A percentile compares a stretch with the other conserved stretches of the same genome.
Evolutionary conservation across 1,140 invertebrate species (phyloP).

Genomic region (Caligus rogercresseyi): DNA sequence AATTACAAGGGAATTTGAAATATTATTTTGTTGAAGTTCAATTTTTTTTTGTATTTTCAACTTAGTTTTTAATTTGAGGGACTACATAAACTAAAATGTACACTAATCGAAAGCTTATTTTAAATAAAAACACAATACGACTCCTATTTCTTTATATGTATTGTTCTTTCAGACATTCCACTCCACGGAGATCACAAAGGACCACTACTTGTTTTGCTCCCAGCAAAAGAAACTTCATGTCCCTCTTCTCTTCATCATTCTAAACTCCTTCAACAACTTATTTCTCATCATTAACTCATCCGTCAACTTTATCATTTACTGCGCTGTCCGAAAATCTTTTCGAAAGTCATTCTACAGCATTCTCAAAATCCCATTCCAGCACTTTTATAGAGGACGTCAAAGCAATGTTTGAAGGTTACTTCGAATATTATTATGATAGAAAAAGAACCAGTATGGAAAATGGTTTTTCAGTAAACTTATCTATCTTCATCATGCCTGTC

Average conservation of each 20-base stretch:
- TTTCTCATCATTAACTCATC: slow-evolving; percentile 14
- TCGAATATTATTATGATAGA: too few relatives aligned
- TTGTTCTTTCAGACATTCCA: slow-evolving; percentile 6
- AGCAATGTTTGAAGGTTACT: too few relatives aligned
- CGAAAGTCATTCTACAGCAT: slow-evolving; percentile 3
- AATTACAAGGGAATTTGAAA: too few relatives aligned
- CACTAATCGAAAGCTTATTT: too few relatives aligned
- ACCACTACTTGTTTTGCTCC: slow-evolving; percentile 8
- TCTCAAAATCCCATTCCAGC: slow-evolving; percentile 2
- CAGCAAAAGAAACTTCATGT: neutral
- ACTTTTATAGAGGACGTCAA: neutral
- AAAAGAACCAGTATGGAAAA: too few relatives aligned
- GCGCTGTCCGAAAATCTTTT: slow-evolving; percentile 16
- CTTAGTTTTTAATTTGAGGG: too few relatives aligned
- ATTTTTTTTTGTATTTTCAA: too few relatives aligned
- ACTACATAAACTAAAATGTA: too few relatives aligned
- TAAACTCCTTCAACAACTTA: slow-evolving; percentile 13
- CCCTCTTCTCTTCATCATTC: slow-evolving; percentile 8
- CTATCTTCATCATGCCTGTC: too few relatives aligned
- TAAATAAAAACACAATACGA: too few relatives aligned
- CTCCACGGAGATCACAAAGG: slow-evolving; percentile 9
- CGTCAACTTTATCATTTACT: slow-evolving; percentile 14
- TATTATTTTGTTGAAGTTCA: too few relatives aligned
- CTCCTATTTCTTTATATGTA: neutral
- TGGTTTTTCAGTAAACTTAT: too few relatives aligned